These are phyloP conservation scores for Drosophila trapezifrons DNA, from an alignment of 1,140 invertebrate species.

Conservation along the genomic window DNA sequence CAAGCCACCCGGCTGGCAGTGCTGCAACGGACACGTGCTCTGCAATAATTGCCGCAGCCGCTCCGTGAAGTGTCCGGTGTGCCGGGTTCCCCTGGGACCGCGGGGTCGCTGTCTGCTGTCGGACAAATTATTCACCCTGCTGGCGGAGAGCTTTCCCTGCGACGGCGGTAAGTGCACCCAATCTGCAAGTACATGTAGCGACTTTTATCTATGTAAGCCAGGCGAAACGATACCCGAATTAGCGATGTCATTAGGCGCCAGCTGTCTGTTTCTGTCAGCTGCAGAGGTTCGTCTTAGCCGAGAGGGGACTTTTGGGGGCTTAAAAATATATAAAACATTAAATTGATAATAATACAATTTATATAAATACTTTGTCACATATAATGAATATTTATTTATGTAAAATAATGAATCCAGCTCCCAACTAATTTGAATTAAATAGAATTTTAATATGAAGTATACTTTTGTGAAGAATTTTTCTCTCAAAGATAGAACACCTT, in stretches of 20 bases:
- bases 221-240: constrained; percentile 58
- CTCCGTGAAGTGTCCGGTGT: constrained; percentile 84
- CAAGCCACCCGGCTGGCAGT: constrained; percentile 84
- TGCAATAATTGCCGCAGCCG: constrained; percentile 84
- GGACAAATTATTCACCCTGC: constrained; percentile 84
- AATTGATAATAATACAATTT: neutral
- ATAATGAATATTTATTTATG: too few species aligned
- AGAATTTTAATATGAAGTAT: too few species aligned
- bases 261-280: neutral
- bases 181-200: constrained; percentile 12
- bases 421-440: too few species aligned
- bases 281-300: neutral
- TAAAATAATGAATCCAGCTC: too few species aligned
- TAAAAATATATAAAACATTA: neutral
- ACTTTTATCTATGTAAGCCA: constrained; percentile 37
- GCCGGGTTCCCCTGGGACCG: constrained; percentile 82
- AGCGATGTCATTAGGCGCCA: constrained; percentile 58
- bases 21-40: constrained; percentile 85
- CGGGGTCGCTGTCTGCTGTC: constrained; percentile 84
- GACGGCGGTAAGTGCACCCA: constrained; percentile 75
- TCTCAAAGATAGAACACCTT: neutral
- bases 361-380: too few species aligned
- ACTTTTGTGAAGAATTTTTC: neutral
- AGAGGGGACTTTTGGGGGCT: neutral
- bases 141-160: constrained; percentile 84